phyloP scores from a whole-genome alignment of 2,113 vertebrate species.

The Sterna hirundo region DNA sequence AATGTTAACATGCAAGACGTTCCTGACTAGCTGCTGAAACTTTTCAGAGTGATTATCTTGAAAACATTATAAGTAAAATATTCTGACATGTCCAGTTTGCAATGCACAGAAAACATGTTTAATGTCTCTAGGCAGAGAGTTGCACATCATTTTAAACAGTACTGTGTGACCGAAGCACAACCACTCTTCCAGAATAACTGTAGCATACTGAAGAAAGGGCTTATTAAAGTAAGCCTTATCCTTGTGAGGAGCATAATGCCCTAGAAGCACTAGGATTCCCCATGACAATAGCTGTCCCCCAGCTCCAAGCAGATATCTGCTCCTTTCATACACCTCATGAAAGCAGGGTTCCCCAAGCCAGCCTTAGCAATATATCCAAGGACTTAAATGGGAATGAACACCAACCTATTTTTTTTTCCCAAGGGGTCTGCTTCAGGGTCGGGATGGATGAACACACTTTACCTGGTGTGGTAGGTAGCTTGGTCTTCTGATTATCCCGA shows the following conservation, averaged over 20 bases:
- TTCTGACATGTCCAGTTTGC: background rate
- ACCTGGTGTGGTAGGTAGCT: background rate
- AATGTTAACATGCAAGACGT: slow-evolving; percentile 17
- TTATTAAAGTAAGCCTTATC: background rate
- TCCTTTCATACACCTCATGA: background rate
- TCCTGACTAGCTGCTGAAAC: background rate
- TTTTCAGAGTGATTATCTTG: background rate
- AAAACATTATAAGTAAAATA: slow-evolving; percentile 8
- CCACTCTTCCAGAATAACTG: background rate
- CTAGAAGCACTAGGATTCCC: background rate
- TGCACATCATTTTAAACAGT: background rate
- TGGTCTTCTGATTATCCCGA: background rate
- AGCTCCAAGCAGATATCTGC: background rate
- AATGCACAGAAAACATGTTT: background rate
- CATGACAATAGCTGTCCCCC: background rate
- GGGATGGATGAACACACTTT: background rate
- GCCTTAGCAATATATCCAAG: background rate
- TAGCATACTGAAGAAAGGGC: background rate
- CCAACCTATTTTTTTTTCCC: background rate
- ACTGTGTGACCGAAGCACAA: background rate
- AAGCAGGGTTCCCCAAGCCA: background rate
- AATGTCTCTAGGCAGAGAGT: background rate
- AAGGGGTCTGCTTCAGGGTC: background rate
- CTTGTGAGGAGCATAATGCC: background rate
- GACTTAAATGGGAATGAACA: background rate